phyloP scores from a whole-genome alignment of 23 tunicate genomes.

The Botrylloides violaceus region DNA sequence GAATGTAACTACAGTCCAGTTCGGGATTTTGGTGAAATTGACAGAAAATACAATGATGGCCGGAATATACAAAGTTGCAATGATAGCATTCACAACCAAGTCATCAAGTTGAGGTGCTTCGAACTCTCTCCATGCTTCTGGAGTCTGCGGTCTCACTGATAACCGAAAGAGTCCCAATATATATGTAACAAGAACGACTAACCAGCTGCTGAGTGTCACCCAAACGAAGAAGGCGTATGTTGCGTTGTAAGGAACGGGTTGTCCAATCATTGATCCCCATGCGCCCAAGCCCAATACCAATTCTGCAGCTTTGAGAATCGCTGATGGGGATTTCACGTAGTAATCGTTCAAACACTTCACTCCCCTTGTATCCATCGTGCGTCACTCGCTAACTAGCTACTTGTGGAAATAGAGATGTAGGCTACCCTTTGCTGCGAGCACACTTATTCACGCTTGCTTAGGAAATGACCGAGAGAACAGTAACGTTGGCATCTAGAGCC shows the following conservation, averaged over 20 bases:
- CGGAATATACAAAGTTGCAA: neutral
- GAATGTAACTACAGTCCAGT: neutral
- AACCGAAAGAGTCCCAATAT: constrained; percentile 1
- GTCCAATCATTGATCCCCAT: constrained; percentile 14
- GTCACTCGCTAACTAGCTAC: no score
- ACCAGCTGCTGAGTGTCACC: constrained; percentile 29
- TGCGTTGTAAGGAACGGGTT: neutral
- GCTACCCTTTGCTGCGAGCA: no score
- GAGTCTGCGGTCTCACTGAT: neutral
- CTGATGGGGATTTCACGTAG: constrained; percentile 13
- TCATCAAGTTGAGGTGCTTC: neutral
- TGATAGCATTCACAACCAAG: constrained; percentile 1
- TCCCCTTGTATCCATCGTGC: neutral
- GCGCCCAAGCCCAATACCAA: constrained; percentile 34
- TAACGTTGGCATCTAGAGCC: no score
- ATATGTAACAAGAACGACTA: constrained; percentile 12
- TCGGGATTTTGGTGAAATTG: neutral
- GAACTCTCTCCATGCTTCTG: neutral
- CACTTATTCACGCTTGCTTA: no score
- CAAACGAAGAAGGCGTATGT: constrained; percentile 24
- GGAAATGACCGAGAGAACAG: no score
- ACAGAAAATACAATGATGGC: constrained; percentile 4
- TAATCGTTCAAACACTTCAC: constrained; percentile 4
- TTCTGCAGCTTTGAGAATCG: constrained; percentile 10
- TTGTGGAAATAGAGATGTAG: no score